phyloP scores from a whole-genome alignment of 2,113 vertebrate genomes.

The Sinocyclocheilus anshuiensis region DNA sequence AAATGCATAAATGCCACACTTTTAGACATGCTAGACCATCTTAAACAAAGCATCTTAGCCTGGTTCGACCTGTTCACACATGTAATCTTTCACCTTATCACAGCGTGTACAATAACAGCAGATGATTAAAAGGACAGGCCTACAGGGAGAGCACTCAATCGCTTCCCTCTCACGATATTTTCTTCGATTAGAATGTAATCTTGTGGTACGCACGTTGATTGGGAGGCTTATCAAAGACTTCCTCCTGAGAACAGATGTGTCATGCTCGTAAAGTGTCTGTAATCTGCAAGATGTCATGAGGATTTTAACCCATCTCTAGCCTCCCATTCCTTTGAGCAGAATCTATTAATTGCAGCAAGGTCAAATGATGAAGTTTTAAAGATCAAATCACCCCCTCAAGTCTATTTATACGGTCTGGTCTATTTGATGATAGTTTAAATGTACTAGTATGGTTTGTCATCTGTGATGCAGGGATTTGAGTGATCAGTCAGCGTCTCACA shows the following conservation, averaged over 20 bases:
- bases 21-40: neutral
- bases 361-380: neutral
- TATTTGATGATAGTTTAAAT: neutral
- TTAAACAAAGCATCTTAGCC: neutral
- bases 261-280: neutral
- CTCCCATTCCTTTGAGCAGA: neutral
- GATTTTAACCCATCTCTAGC: neutral
- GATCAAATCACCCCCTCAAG: neutral
- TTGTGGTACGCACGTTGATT: neutral
- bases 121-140: slow-evolving; percentile 3
- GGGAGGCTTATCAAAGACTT: slow-evolving; percentile 15
- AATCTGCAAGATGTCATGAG: neutral
- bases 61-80: neutral
- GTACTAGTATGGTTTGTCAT: slow-evolving; percentile 2
- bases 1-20: neutral
- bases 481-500: slow-evolving; percentile 31
- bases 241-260: slow-evolving; percentile 14
- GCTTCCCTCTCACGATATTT: neutral
- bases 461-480: slow-evolving; percentile 18
- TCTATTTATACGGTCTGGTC: neutral
- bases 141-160: slow-evolving; percentile 31
- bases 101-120: neutral
- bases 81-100: neutral
- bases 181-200: slow-evolving; percentile 28
- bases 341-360: neutral